Evolutionary conservation across 2,797 vertebrate genomes (phyloP).

Genomic region (Falco berigora): DNA sequence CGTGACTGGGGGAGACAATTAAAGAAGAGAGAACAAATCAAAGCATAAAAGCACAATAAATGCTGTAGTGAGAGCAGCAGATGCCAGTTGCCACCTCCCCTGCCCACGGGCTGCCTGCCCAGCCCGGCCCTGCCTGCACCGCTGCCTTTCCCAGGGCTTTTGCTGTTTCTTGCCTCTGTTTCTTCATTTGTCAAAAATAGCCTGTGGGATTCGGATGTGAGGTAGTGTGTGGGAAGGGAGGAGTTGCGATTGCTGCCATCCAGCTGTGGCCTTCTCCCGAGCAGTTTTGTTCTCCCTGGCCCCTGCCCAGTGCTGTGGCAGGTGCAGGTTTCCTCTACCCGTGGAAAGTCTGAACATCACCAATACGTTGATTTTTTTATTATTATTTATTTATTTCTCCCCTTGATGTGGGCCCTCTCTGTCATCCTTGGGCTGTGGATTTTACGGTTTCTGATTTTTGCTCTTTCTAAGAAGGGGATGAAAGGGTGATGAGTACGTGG

Average conservation of each 20-base stretch:
- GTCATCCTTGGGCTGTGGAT: neutral
- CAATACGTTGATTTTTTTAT: neutral
- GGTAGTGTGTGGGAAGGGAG: neutral
- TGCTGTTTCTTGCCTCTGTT: neutral
- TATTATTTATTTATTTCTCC: neutral
- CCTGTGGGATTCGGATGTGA: neutral
- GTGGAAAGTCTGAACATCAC: neutral
- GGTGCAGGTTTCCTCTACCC: neutral
- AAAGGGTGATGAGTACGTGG: neutral
- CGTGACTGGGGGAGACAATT: fast-evolving
- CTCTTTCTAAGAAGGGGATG: neutral
- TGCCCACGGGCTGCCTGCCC: neutral
- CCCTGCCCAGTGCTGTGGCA: fast-evolving
- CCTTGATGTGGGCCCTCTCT: neutral
- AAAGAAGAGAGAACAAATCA: neutral
- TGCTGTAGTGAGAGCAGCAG: neutral
- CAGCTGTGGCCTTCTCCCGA: neutral
- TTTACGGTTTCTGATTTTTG: neutral
- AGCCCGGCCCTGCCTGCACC: fast-evolving
- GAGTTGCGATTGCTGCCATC: neutral
- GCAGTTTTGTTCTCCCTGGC: neutral
- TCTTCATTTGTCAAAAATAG: neutral
- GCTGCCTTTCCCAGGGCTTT: neutral
- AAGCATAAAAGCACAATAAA: neutral
- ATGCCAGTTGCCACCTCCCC: neutral